Percentiles rank a stretch among this genome's conserved stretches.
Evolutionary conservation across 2,888 invertebrate genomes (phyloP).

Genomic region (Trachelus stipa): DNA sequence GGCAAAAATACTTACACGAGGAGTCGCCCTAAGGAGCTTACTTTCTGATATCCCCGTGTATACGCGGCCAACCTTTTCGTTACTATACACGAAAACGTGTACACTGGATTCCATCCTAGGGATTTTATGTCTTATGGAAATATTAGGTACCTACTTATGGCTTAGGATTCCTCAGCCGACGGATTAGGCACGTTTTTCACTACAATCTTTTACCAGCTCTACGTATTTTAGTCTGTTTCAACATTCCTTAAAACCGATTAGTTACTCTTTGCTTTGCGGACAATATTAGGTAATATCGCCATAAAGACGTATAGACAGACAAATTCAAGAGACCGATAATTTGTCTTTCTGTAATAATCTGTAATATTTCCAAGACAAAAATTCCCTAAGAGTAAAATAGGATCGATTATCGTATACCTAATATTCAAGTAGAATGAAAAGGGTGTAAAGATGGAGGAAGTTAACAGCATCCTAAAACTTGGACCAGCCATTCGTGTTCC

Average conservation of each 20-base stretch:
- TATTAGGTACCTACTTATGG: neutral
- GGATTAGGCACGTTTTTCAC: neutral
- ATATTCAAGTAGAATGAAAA: neutral
- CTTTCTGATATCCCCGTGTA: neutral
- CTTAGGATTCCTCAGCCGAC: neutral
- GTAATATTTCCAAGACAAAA: neutral
- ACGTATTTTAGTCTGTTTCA: neutral
- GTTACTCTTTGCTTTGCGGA: neutral
- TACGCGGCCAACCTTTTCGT: neutral
- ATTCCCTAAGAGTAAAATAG: neutral
- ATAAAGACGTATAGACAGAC: neutral
- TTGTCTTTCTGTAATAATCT: neutral
- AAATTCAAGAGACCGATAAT: neutral
- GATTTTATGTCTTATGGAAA: neutral
- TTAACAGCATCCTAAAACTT: neutral
- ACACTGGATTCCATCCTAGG: neutral
- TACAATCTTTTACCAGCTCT: neutral
- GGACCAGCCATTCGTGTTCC: neutral
- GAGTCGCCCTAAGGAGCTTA: neutral
- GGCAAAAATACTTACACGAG: conserved; percentile 6
- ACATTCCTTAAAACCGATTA: neutral
- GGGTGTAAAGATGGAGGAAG: neutral
- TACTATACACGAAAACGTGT: neutral
- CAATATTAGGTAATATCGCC: neutral
- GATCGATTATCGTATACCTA: neutral